Evolutionary conservation across 2,888 invertebrate species (phyloP).

Genomic region (Hirtodrosophila duncani): DNA sequence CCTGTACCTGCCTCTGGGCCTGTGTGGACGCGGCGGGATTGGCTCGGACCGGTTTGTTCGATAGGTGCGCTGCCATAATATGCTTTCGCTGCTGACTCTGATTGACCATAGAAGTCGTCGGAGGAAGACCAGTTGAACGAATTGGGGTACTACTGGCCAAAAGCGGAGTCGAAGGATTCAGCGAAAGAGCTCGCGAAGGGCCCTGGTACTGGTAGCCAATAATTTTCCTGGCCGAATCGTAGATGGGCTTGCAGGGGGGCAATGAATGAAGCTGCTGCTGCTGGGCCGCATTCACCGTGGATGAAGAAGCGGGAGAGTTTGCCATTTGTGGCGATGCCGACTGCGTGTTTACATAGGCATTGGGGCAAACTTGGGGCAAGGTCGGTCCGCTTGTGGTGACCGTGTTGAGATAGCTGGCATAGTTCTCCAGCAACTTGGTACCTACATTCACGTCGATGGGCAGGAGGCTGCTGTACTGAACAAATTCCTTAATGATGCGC

Average conservation of each 20-base stretch:
- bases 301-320: background rate
- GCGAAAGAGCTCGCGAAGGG: background rate
- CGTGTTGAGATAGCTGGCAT: constrained; percentile 37
- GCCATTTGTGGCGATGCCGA: background rate
- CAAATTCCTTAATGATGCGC: constrained; percentile 55
- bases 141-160: background rate
- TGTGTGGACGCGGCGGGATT: too few relatives aligned
- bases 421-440: constrained; percentile 62
- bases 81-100: background rate
- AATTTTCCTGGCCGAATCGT: constrained; percentile 30
- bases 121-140: background rate
- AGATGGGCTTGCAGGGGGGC: constrained; percentile 26
- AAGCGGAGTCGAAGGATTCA: background rate
- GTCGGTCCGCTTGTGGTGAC: constrained; percentile 1
- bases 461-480: constrained; percentile 36
- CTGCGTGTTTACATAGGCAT: too few relatives aligned
- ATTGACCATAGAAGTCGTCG: too few relatives aligned
- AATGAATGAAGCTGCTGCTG: background rate
- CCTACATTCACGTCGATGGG: constrained; percentile 61
- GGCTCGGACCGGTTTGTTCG: too few relatives aligned
- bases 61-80: too few relatives aligned
- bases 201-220: constrained; percentile 45
- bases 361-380: background rate
- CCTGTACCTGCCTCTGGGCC: too few relatives aligned
- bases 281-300: background rate